Base-by-base conservation (phyloP, 2,888 invertebrate genomes). In the Drosophila macrospina region DNA sequence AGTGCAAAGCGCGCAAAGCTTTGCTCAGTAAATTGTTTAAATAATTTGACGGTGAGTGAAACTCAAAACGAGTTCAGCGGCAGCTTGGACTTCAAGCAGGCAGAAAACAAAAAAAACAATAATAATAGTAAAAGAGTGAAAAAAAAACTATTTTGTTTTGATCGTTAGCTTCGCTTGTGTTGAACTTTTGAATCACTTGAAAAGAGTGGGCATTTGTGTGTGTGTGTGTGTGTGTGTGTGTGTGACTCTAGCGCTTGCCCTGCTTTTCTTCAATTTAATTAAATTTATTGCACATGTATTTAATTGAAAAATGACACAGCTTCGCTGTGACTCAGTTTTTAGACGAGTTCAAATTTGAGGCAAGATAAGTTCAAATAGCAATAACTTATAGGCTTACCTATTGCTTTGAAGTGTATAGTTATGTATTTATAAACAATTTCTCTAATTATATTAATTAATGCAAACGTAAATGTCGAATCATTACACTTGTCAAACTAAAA, bases 91-190 rank as follows among this genome's bases (percentile, higher is more conserved):
- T 6, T 28, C 6, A 28, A 28, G 28, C 28, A 28, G 8, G 6
- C 28, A 28, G 6, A 28, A 28, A 28, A 28, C 0, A 28, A 28
- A 5, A 28, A 28, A 8, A 28, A 28, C 1, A 28, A 28, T 41
- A 20, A 10, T 11, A 13, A n/a, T 41, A 36, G 26, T 11, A 34
- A 20, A n/a, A 15, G 6, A 6, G 32, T 4, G 5, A 34, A 48
- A 42, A 20, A 44, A 68, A 65, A 71, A 71, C 67, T 83, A 76
- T 83, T 84, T 83, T 84, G 83, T 84, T 88, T 82, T 84, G 84
- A 74, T 84, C 85, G 64, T 8, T 51, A 67, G 67, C 20, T 84
- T 84, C 84, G 87, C 55, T 59, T 20, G 48, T 36, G 54, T 16
- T 47, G 30, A 50, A 48, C 26, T 37, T 37, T 32, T 52, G 8